phyloP scores from a whole-genome alignment of 2,888 invertebrate genomes.

The Spodoptera littoralis region DNA sequence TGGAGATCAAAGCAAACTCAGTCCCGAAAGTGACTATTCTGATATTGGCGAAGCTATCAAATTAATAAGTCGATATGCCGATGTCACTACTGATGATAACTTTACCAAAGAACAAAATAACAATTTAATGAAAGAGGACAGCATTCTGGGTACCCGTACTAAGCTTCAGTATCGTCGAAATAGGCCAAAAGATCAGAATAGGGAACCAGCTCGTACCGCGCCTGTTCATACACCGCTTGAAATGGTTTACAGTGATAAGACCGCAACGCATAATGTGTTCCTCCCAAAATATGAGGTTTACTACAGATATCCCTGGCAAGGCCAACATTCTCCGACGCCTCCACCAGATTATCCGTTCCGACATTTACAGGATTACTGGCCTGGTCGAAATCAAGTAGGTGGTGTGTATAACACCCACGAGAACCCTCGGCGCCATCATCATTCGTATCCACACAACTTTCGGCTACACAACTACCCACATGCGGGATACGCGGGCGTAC shows the following conservation, averaged over 20 bases:
- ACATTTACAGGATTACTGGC: slow-evolving; percentile 85
- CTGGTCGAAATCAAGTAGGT: slow-evolving; percentile 76
- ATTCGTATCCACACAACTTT: slow-evolving; percentile 80
- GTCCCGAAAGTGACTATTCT: slow-evolving; percentile 84
- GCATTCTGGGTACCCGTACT: slow-evolving; percentile 82
- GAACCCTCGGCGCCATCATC: slow-evolving; percentile 84
- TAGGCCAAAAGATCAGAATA: slow-evolving; percentile 72
- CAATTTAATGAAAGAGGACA: slow-evolving; percentile 73
- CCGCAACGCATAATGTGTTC: slow-evolving; percentile 53
- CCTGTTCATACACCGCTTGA: slow-evolving; percentile 54
- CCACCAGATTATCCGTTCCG: slow-evolving; percentile 83
- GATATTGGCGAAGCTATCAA: slow-evolving; percentile 86
- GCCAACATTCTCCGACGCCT: slow-evolving; percentile 76
- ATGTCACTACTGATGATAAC: slow-evolving; percentile 85
- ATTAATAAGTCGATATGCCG: slow-evolving; percentile 84
- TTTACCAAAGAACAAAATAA: slow-evolving; percentile 81
- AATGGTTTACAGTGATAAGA: slow-evolving; percentile 52
- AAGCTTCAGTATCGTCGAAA: slow-evolving; percentile 83
- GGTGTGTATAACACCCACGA: slow-evolving; percentile 82
- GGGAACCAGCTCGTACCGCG: slow-evolving; percentile 52
- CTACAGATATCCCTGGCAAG: slow-evolving; percentile 83
- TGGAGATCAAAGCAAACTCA: slow-evolving; percentile 77
- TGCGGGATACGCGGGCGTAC: slow-evolving; percentile 65
- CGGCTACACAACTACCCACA: slow-evolving; percentile 74
- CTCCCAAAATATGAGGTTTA: slow-evolving; percentile 71